Base-by-base conservation (phyloP, 2,113 vertebrate species). In the Pelecanus crispus region DNA sequence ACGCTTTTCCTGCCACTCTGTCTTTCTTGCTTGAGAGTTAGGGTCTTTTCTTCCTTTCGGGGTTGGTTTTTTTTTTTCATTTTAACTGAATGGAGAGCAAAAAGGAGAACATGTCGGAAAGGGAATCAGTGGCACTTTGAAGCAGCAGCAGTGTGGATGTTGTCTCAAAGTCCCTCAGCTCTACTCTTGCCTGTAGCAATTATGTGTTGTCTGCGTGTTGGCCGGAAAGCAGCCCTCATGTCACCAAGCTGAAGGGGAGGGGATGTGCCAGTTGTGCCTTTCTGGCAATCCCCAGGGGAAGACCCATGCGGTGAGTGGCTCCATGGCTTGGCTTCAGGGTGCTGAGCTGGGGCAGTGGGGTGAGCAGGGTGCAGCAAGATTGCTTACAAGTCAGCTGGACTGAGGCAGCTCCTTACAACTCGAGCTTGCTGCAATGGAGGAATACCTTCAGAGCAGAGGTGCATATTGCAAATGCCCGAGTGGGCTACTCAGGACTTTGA, bases 291-390 rank as follows among this genome's bases (percentile, higher is more conserved):
- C 4, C 5, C 45, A 32, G n/a, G 14, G 75, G 36, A 82, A 77
- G 47, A 49, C 2, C 5, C 25, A 7, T 26, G 19, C 20, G 7
- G 10, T 40, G 50, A 21, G 44, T 68, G 45, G 40, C 53, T 72
- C 28, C 13, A 49, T 36, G 44, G 2, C 18, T 42, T 4, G 0
- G 11, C 42, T 31, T 80, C 0, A 0, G 13, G 71, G 8, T 1
- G 4, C 49, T 42, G 19, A 77, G 45, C 63, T 61, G 18, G 14
- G 24, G 25, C 32, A 25, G 29, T 12, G 36, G 36, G 16, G 14
- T 31, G 18, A 73, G 13, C 40, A 81, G 45, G 68, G 12, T 65
- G 47, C 32, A 81, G 36, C 8, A 5, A 21, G 7, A 7, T 2
- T 25, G 15, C 40, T 61, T 24, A 8, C 34, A 42, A 18, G 36